These are phyloP conservation scores for Conops quadrifasciatus DNA, from an alignment of 2,888 invertebrate genomes.

Conservation along the genomic window DNA sequence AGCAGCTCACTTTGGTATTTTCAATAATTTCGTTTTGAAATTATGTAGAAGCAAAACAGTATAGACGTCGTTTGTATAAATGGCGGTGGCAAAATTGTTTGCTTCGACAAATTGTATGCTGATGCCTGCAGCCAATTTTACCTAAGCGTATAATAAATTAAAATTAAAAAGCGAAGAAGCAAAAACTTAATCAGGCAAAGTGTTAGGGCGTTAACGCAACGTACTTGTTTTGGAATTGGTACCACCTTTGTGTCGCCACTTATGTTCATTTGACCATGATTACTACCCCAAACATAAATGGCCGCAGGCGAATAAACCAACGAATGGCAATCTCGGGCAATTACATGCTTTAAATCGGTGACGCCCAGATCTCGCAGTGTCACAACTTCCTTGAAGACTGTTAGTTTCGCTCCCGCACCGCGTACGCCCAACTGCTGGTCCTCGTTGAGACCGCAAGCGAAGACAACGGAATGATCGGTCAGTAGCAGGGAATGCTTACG, in stretches of 20 bases:
- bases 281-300: conserved; percentile 82
- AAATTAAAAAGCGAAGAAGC: conserved; percentile 10
- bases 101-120: conserved; percentile 61
- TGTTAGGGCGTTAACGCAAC: conserved; percentile 22
- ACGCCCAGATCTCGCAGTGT: conserved; percentile 62
- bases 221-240: conserved; percentile 54
- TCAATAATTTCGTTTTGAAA: conserved; percentile 55
- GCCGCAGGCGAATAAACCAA: conserved; percentile 72
- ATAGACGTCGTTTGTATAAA: conserved; percentile 53
- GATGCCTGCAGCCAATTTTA: conserved; percentile 52
- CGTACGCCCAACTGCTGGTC: conserved; percentile 72
- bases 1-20: conserved; percentile 58
- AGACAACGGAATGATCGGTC: conserved; percentile 61
- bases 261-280: conserved; percentile 81
- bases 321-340: conserved; percentile 77
- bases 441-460: conserved; percentile 73
- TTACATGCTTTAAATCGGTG: conserved; percentile 68
- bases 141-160: conserved; percentile 42
- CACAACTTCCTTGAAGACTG: conserved; percentile 58
- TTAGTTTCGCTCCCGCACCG: conserved; percentile 66
- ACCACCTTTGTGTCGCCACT: conserved; percentile 48
- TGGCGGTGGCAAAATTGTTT: conserved; percentile 60
- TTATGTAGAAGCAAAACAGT: conserved; percentile 57
- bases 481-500: conserved; percentile 62
- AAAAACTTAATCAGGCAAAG: too few species aligned